phyloP scores from a whole-genome alignment of 1,140 invertebrate species.

The Eumeta japonica region DNA sequence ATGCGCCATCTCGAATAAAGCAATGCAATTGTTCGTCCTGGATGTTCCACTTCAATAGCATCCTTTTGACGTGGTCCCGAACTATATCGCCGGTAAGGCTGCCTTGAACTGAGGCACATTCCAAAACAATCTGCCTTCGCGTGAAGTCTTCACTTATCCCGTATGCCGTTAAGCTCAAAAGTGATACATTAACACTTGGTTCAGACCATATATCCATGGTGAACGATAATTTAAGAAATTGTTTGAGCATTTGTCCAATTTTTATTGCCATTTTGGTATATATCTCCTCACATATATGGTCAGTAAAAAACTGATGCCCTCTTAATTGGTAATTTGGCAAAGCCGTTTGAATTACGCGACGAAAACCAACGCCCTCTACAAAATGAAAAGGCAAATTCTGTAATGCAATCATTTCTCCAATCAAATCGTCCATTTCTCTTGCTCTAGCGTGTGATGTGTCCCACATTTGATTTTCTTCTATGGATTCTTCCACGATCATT shows the following conservation, averaged over 20 bases:
- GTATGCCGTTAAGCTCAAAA: conserved; percentile 8
- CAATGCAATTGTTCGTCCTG: conserved; percentile 9
- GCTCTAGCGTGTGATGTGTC: no score
- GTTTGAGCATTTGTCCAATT: conserved; percentile 5
- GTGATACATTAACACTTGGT: no score
- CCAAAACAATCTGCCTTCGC: conserved; percentile 8
- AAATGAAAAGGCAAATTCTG: conserved; percentile 17
- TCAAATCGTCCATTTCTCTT: conserved; percentile 13
- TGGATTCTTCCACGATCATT: no score
- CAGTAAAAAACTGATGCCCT: no score
- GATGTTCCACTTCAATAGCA: conserved; percentile 9
- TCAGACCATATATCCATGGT: conserved; percentile 11
- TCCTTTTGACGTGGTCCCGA: conserved; percentile 5
- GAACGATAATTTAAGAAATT: conserved; percentile 10
- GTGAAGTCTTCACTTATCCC: conserved; percentile 9
- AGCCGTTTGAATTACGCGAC: conserved; percentile 10
- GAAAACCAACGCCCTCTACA: conserved; percentile 18
- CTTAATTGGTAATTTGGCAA: conserved; percentile 16
- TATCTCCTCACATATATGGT: no score
- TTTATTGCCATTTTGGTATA: conserved; percentile 11
- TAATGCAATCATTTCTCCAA: no score
- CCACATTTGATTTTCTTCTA: no score
- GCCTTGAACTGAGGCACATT: conserved; percentile 8
- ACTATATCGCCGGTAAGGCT: conserved; percentile 8
- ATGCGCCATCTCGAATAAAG: conserved; percentile 8